phyloP scores from a whole-genome alignment of 2,888 invertebrate species.

The Aproaerema taeniolella region DNA sequence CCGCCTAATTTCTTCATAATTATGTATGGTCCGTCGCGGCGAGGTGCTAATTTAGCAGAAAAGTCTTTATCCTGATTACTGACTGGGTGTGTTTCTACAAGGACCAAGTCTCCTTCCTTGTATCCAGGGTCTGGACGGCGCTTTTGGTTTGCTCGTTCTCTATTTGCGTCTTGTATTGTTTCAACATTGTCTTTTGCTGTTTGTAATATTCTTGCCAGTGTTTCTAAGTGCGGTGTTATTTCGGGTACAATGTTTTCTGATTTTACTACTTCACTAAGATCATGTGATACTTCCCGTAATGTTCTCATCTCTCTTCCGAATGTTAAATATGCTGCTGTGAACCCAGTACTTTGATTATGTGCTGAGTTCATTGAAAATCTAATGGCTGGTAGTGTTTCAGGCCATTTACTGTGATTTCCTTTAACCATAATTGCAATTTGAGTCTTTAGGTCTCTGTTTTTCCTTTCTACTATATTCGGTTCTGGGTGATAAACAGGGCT shows the following conservation, averaged over 20 bases:
- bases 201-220: constrained; percentile 2
- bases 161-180: constrained; percentile 5
- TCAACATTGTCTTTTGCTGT: constrained; percentile 3
- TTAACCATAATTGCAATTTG: no score
- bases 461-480: no score
- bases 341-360: no score
- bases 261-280: constrained; percentile 1
- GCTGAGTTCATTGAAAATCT: no score
- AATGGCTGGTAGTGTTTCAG: no score
- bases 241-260: constrained; percentile 4
- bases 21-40: constrained; percentile 2
- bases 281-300: neutral
- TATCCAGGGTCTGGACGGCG: constrained; percentile 5
- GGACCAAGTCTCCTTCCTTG: neutral
- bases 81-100: constrained; percentile 1
- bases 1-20: constrained; percentile 1
- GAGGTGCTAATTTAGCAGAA: constrained; percentile 7
- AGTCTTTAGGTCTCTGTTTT: no score
- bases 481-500: no score
- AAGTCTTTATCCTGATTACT: constrained; percentile 1
- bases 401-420: no score
- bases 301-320: constrained; percentile 7
- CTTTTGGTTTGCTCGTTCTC: constrained; percentile 2
- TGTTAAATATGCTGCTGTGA: no score
- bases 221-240: constrained; percentile 3